Conservation (phyloP, 2,113 vertebrate species). For the Murina feae region DNA sequence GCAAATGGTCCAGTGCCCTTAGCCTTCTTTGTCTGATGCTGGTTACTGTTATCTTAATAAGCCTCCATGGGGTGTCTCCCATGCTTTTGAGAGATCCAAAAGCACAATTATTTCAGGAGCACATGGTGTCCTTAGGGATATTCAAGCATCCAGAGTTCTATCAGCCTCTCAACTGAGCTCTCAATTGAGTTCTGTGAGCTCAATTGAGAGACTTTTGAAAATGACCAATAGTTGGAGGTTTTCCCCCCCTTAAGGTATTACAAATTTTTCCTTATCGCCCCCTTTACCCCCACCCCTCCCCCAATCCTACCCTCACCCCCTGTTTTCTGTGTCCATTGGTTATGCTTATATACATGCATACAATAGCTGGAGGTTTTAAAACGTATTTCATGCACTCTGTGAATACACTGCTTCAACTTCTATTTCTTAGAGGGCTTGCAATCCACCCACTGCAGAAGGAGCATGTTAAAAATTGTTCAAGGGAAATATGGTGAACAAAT, state of each 20-base stretch:
- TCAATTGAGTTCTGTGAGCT: no score
- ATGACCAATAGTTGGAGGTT: slow-evolving; percentile 66
- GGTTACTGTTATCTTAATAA: slow-evolving; percentile 5
- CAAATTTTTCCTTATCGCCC: no score
- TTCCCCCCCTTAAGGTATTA: no score
- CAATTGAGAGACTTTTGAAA: slow-evolving; percentile 71
- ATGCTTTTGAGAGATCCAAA: slow-evolving; percentile 29
- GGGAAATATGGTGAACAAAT: slow-evolving; percentile 26
- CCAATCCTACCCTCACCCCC: no score
- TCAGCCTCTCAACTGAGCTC: no score
- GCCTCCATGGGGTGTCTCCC: not conserved
- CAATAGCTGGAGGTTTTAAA: slow-evolving; percentile 66
- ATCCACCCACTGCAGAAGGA: not conserved
- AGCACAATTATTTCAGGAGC: slow-evolving; percentile 43
- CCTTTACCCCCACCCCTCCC: no score
- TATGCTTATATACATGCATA: no score
- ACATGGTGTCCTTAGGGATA: slow-evolving; percentile 55
- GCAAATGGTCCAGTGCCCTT: not conserved
- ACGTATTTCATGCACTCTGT: slow-evolving; percentile 40
- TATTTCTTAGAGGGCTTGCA: slow-evolving; percentile 31
- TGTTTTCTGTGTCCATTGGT: no score
- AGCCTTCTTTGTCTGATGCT: not conserved
- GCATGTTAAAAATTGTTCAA: not conserved
- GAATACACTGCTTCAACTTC: not conserved
- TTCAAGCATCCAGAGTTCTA: slow-evolving; percentile 50